Evolutionary conservation across 2,888 invertebrate species (phyloP), one percentile per base, ranked within the genome.

Genomic region (Clepsis dumicolana): DNA sequence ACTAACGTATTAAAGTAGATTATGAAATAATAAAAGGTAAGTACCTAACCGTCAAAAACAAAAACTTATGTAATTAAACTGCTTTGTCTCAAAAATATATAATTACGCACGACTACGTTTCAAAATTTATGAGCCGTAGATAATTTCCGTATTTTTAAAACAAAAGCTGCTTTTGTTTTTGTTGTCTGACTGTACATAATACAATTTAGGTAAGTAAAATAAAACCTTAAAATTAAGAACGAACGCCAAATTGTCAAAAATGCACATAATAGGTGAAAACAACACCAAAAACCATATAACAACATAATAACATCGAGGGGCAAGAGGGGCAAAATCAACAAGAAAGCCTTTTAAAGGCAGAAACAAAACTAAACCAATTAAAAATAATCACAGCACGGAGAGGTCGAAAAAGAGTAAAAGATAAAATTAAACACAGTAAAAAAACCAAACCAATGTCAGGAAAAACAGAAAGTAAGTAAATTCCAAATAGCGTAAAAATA

Each of bases 21-120:
- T 70, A 52, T 29, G 25, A 61, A 63, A 61, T 21, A 48, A 32
- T 65, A 67, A 54, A 65, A 61, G 64, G 63, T 71, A 70, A n/a
- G n/a, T n/a, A n/a, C n/a, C 66, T 2, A 16, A 48, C 12, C 21
- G 2, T 21, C 4, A 21, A 21, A 8, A 3, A 0, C 21, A 21
- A 21, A 21, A 21, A 2, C 4, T 41, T 16, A 16, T n/a, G n/a
- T 41, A 41, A 4, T 41, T n/a, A 44, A 44, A 18, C 7, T 18
- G 8, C 16, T 44, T 18, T 8, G 44, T 44, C 18, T 7, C 18
- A 44, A 44, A 41, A 16, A 44, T 5, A n/a, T 8, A 1, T 16
- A 18, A 18, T 7, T 4, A 29, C n/a, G n/a, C 5, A 38, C n/a
- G 35, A n/a, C 38, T n/a, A n/a, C n/a, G 12, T 32, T n/a, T 14